A percentile compares a stretch with the other conserved stretches of the same genome.
Evolutionary conservation across 2,888 invertebrate species (phyloP).

Genomic region (Hedya salicella): DNA sequence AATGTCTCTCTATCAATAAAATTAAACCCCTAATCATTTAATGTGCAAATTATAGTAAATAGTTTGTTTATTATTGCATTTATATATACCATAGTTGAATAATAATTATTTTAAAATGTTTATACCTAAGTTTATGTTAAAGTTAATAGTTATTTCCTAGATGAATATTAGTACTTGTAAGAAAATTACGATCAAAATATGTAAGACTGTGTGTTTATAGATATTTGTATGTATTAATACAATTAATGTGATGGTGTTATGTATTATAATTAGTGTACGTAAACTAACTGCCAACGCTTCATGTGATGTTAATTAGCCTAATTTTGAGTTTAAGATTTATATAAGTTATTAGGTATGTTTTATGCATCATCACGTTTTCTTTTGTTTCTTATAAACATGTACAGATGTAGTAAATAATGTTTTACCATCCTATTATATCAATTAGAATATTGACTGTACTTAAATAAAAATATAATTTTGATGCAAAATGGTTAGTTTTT

Average conservation of each 20-base stretch:
- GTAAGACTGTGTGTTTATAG: constrained; percentile 32
- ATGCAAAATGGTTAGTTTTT: too few relatives aligned
- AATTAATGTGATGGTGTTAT: neutral
- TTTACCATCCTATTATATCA: too few relatives aligned
- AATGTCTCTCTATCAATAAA: constrained; percentile 6
- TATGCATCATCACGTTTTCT: neutral
- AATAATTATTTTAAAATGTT: constrained; percentile 11
- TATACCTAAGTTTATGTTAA: constrained; percentile 19
- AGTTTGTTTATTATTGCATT: constrained; percentile 36
- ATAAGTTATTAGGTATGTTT: neutral
- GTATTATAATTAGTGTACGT: neutral
- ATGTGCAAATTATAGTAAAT: constrained; percentile 32
- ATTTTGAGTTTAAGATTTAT: neutral
- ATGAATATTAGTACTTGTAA: constrained; percentile 1
- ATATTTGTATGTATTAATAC: constrained; percentile 7
- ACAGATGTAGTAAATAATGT: too few relatives aligned
- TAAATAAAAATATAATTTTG: too few relatives aligned
- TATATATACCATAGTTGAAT: constrained; percentile 32
- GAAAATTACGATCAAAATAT: constrained; percentile 16
- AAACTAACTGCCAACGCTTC: constrained; percentile 5
- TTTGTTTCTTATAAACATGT: too few relatives aligned
- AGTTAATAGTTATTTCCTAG: constrained; percentile 16
- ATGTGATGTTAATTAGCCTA: neutral
- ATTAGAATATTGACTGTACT: too few relatives aligned
- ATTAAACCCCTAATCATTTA: neutral